These are phyloP conservation scores for Danio tinwini DNA, from an alignment of 2,797 vertebrate species.

Conservation along the genomic window DNA sequence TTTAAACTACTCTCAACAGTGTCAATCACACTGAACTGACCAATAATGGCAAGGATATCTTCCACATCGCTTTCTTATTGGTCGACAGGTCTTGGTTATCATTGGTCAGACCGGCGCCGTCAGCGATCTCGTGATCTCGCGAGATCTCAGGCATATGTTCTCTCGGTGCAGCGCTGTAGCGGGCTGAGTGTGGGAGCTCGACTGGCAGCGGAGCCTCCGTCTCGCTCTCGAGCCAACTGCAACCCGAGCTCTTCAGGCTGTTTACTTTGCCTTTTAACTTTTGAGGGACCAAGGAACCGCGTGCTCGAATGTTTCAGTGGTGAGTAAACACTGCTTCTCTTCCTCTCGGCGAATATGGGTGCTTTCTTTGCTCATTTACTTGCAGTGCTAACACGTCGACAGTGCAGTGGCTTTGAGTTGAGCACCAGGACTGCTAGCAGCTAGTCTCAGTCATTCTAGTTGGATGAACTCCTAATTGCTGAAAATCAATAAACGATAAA, in stretches of 20 bases:
- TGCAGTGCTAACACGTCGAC: slow-evolving; percentile 50
- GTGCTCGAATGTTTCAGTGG: slow-evolving; percentile 1
- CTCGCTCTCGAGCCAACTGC: slow-evolving; percentile 37
- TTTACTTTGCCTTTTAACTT: slow-evolving; percentile 12
- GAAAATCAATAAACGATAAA: slow-evolving; percentile 6
- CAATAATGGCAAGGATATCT: slow-evolving; percentile 4
- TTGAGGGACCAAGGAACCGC: not conserved
- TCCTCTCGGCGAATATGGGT: not conserved
- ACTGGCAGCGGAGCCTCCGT: slow-evolving; percentile 19
- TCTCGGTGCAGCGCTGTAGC: slow-evolving; percentile 39
- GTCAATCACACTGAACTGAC: not conserved
- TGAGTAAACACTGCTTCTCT: slow-evolving; percentile 32
- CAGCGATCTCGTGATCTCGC: slow-evolving; percentile 26
- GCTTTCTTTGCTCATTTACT: slow-evolving; percentile 10
- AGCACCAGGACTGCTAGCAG: slow-evolving; percentile 31
- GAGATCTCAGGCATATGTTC: slow-evolving; percentile 46
- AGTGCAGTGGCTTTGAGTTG: slow-evolving; percentile 28
- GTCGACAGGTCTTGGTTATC: not conserved
- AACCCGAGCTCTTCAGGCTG: not conserved
- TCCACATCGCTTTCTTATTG: not conserved
- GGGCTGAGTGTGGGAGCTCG: slow-evolving; percentile 30
- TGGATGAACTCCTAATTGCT: slow-evolving; percentile 15
- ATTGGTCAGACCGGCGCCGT: slow-evolving; percentile 17
- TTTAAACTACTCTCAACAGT: not conserved
- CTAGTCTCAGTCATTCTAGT: slow-evolving; percentile 37